phyloP scores from a whole-genome alignment of 2,797 vertebrate genomes.

The Percopsis omiscomaycus region DNA sequence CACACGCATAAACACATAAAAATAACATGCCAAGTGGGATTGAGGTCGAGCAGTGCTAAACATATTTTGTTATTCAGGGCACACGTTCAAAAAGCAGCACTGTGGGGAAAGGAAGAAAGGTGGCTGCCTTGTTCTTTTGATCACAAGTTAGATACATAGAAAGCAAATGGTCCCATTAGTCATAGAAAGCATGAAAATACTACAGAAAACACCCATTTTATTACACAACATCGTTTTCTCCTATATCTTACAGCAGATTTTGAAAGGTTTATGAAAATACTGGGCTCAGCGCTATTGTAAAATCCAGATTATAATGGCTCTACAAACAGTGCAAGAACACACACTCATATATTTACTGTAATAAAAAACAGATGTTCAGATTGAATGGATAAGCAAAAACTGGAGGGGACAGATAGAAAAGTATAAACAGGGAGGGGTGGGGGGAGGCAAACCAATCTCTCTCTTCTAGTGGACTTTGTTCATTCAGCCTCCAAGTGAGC shows the following conservation, averaged over 20 bases:
- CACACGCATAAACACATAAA: neutral
- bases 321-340: slow-evolving; percentile 38
- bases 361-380: slow-evolving; percentile 48
- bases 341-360: slow-evolving; percentile 18
- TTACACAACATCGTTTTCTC: too few relatives aligned
- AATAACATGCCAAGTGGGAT: neutral
- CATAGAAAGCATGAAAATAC: too few relatives aligned
- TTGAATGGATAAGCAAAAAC: slow-evolving; percentile 37
- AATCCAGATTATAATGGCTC: slow-evolving; percentile 39
- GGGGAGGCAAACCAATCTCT: neutral
- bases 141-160: neutral
- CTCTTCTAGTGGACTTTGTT: slow-evolving; percentile 38
- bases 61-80: too few relatives aligned
- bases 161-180: too few relatives aligned
- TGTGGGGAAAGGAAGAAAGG: neutral
- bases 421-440: neutral
- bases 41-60: too few relatives aligned
- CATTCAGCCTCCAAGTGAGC: neutral
- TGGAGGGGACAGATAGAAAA: slow-evolving; percentile 21
- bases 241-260: too few relatives aligned
- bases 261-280: too few relatives aligned
- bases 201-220: too few relatives aligned
- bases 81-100: neutral
- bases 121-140: neutral
- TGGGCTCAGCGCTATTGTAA: neutral